A percentile compares a stretch with the other conserved stretches of the same genome.
Evolutionary conservation across 2,888 invertebrate species (phyloP).

Genomic region (Mesopsocus fuscifrons): DNA sequence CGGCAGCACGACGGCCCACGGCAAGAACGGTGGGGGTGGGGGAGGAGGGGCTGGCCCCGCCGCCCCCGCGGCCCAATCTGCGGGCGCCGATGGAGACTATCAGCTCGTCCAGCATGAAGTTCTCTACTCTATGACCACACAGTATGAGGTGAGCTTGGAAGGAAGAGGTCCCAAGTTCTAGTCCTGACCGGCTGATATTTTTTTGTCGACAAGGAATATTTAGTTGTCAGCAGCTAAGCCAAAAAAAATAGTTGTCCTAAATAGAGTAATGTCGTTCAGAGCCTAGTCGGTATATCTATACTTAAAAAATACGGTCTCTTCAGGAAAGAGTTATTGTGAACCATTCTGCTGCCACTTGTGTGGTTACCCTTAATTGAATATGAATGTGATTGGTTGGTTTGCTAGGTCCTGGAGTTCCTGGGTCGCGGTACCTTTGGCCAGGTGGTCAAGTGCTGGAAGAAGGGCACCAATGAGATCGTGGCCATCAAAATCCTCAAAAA

Average conservation of each 20-base stretch:
- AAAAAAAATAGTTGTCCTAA: too few relatives aligned
- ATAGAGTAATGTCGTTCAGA: too few relatives aligned
- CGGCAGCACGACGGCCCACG: slow-evolving; percentile 40
- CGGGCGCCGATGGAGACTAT: slow-evolving; percentile 91
- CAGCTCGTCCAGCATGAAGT: slow-evolving; percentile 94
- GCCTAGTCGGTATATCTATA: too few relatives aligned
- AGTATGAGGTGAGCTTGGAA: slow-evolving; percentile 48
- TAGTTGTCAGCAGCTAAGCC: too few relatives aligned
- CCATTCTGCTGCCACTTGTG: too few relatives aligned
- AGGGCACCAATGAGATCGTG: slow-evolving; percentile 99
- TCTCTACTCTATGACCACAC: slow-evolving; percentile 88
- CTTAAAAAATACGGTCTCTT: too few relatives aligned
- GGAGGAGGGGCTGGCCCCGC: slow-evolving; percentile 18
- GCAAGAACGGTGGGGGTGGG: slow-evolving; percentile 51
- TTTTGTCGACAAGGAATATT: too few relatives aligned
- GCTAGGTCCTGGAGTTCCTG: slow-evolving; percentile 87
- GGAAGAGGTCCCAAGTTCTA: too few relatives aligned
- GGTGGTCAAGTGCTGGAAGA: slow-evolving; percentile 99
- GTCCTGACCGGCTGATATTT: too few relatives aligned
- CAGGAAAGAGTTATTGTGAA: too few relatives aligned
- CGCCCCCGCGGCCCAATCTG: slow-evolving; percentile 31
- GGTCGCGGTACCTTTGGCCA: slow-evolving; percentile 98
- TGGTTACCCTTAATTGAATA: too few relatives aligned
- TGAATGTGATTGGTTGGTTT: too few relatives aligned
- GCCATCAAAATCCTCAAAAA: slow-evolving; percentile 99